Evolutionary conservation across 2,888 invertebrate genomes (phyloP).

Genomic region (Drosophila setosimentum): DNA sequence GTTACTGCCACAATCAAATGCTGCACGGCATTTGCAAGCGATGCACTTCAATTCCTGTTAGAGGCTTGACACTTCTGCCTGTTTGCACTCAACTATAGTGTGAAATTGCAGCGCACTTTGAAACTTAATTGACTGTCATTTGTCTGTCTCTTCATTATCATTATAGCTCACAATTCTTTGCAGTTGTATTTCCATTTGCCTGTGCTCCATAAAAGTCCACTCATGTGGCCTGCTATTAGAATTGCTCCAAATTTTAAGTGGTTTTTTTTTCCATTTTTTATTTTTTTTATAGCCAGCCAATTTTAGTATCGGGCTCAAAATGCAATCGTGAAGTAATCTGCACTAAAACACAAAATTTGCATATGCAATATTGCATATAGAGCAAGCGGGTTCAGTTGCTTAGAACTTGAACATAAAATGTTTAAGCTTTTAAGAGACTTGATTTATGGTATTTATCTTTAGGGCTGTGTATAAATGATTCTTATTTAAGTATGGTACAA

Average conservation of each 20-base stretch:
- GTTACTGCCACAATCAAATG: constrained; percentile 30
- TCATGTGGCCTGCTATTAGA: neutral
- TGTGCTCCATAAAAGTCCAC: neutral
- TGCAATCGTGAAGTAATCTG: constrained; percentile 24
- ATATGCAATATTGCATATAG: constrained; percentile 3
- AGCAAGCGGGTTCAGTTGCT: neutral
- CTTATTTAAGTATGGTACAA: neutral
- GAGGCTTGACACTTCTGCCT: constrained; percentile 23
- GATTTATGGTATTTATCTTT: neutral
- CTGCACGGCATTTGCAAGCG: constrained; percentile 1
- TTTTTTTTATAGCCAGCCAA: neutral
- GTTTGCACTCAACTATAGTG: constrained; percentile 43
- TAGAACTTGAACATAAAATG: neutral
- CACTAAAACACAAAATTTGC: constrained; percentile 6
- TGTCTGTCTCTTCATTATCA: constrained; percentile 13
- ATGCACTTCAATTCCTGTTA: constrained; percentile 47
- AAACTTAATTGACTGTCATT: neutral
- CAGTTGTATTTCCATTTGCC: neutral
- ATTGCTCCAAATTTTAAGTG: constrained; percentile 14
- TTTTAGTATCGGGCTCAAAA: neutral
- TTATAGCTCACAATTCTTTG: constrained; percentile 3
- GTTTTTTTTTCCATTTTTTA: neutral
- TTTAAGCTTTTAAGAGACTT: neutral
- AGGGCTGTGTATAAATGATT: neutral
- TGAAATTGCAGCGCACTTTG: constrained; percentile 7